These are phyloP conservation scores for Pseudomyrmex sp. DNA, from an alignment of 1,140 invertebrate species.

Conservation along the genomic window DNA sequence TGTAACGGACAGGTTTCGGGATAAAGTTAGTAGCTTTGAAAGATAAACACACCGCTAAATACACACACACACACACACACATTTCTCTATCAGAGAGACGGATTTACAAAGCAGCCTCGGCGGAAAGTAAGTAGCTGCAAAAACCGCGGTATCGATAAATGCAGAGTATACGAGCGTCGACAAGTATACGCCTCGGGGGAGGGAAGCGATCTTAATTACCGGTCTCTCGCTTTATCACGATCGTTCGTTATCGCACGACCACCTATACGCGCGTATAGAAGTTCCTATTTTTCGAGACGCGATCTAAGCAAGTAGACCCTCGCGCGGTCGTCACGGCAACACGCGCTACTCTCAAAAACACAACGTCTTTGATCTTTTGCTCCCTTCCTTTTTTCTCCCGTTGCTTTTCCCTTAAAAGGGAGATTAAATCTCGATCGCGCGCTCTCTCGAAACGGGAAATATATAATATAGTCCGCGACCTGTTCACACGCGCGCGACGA, in stretches of 20 bases:
- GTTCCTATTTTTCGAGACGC: neutral
- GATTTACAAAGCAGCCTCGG: neutral
- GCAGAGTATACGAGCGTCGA: conserved; percentile 27
- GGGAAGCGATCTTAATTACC: conserved; percentile 52
- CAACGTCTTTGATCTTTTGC: conserved; percentile 61
- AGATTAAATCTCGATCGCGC: too few species aligned
- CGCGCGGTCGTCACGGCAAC: neutral
- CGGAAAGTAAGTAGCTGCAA: neutral
- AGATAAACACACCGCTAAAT: too few species aligned
- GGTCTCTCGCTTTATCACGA: conserved; percentile 55
- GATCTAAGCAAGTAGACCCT: conserved; percentile 19
- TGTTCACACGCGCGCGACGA: too few species aligned
- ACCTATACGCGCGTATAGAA: neutral
- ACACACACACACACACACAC: too few species aligned
- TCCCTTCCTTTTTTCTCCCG: neutral
- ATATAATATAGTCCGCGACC: too few species aligned
- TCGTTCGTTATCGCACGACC: conserved; percentile 37
- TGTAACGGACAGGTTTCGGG: too few species aligned
- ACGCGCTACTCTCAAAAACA: conserved; percentile 42
- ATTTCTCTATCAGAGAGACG: conserved; percentile 4
- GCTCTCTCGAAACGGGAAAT: too few species aligned
- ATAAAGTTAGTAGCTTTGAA: too few species aligned
- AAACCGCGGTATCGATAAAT: conserved; percentile 41
- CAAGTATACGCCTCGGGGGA: conserved; percentile 46
- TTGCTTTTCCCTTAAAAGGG: neutral